Conservation (phyloP, 2,113 vertebrate genomes). For the Eubucco bourcierii region DNA sequence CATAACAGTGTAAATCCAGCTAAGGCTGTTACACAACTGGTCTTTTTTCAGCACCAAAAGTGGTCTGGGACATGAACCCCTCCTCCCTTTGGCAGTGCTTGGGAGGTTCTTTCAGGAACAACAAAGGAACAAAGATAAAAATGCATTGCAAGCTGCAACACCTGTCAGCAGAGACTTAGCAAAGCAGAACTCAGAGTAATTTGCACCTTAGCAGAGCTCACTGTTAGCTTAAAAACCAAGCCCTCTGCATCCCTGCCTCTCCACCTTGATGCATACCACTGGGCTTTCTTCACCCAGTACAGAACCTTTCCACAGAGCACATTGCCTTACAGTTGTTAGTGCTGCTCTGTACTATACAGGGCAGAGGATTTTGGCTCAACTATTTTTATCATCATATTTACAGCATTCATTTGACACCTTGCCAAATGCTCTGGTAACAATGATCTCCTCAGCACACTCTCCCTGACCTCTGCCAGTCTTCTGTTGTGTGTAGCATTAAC, state of each 20-base stretch:
- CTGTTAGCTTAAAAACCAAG: not conserved
- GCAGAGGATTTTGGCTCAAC: not conserved
- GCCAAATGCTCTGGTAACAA: not conserved
- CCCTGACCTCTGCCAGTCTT: not conserved
- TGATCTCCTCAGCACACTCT: not conserved
- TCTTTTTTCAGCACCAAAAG: slow-evolving; percentile 30
- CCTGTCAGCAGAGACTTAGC: not conserved
- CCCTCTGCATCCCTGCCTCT: not conserved
- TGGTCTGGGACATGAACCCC: not conserved
- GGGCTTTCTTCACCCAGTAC: not conserved
- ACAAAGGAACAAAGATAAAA: not conserved
- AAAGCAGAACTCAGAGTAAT: not conserved
- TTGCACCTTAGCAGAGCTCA: not conserved
- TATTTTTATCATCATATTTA: not conserved
- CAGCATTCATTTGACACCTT: not conserved
- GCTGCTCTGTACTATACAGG: not conserved
- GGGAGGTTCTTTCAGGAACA: not conserved
- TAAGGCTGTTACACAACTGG: slow-evolving; percentile 34
- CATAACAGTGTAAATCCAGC: not conserved
- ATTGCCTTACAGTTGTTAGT: not conserved
- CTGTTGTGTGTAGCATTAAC: not conserved
- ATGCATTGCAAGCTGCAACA: not conserved
- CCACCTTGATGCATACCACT: not conserved
- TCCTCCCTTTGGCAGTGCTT: not conserved
- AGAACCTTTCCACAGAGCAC: not conserved